Conservation (phyloP, 2,888 invertebrate genomes). For the Agriopis marginaria region DNA sequence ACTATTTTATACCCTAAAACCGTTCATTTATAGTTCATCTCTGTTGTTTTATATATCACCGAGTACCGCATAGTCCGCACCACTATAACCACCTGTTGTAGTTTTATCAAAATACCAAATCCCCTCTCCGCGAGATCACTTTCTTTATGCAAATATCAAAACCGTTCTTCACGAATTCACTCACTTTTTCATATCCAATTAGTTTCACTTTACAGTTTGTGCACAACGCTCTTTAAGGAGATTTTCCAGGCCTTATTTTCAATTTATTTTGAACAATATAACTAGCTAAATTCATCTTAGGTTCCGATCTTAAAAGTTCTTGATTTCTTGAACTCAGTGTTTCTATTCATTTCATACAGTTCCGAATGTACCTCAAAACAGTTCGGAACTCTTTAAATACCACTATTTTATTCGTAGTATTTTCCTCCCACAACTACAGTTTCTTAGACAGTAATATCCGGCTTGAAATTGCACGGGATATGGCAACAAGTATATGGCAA, state of each 20-base stretch:
- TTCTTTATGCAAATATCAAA: too few relatives aligned
- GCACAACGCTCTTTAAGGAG: not conserved
- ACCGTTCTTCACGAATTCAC: too few relatives aligned
- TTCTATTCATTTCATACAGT: not conserved
- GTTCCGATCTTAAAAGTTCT: not conserved
- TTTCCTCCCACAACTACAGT: not conserved
- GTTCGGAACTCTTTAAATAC: not conserved
- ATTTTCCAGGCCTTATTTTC: too few relatives aligned
- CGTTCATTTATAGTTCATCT: constrained; percentile 8
- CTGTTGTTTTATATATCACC: not conserved
- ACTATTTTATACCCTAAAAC: constrained; percentile 10
- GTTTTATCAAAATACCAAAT: too few relatives aligned
- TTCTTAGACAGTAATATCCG: not conserved
- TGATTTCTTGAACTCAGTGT: too few relatives aligned
- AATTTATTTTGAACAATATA: too few relatives aligned
- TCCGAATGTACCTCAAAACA: not conserved
- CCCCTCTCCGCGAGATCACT: too few relatives aligned
- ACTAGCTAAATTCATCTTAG: too few relatives aligned
- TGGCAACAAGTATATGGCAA: constrained; percentile 12
- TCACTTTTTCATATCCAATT: not conserved
- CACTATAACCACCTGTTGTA: not conserved
- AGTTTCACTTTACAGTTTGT: not conserved
- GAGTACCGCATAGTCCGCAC: not conserved
- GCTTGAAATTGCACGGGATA: not conserved
- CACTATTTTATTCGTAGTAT: not conserved